Evolutionary conservation across 2,113 vertebrate species (phyloP), one percentile per base, ranked within the genome.

Genomic region (Notarius lentiginosus): DNA sequence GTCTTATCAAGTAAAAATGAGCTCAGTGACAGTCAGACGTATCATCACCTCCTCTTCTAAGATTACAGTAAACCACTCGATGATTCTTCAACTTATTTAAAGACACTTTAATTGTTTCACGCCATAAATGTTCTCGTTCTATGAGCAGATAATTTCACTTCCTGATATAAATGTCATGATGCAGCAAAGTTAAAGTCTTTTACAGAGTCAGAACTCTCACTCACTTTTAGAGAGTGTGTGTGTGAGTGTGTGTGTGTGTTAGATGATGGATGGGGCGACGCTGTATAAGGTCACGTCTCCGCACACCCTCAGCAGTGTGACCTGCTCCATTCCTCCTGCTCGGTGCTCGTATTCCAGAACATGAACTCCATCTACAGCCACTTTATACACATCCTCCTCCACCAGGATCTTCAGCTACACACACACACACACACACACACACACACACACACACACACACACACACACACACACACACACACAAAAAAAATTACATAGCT

Each of bases 361-460:
- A 89, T 96, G 95, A 56, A 58, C 87, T 30, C 93, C 95, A 20
- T 96, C 94, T 91, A 96, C 94, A 0, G 95, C 95, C 88, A 96
- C 95, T 86, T 95, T 96, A 66, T 94, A 96, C 72, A 90, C 88
- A 83, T 95, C 94, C 20, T 93, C 92, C 60, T 96, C 95, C 87
- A 95, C 95, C 0, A 96, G 92, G 93, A 96, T 94, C 92, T 95
- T 95, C 88, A 96, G 90, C 95, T 96, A 82, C 82, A n/a, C 82
- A 84, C 66, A 83, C n/a, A 84, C 17, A 53, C 61, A 85, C 27
- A 68, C 77, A 81, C 82, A n/a, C 51, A 84, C 63, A 82, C 8
- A 82, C 79, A 89, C 76, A 87, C 58, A 34, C 72, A 20, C 20
- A 84, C 61, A 86, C 9, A 85, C 14, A 87, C 56, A 91, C 17